Conservation (phyloP, 2,797 vertebrate genomes). For the Premnoplex brunnescens region DNA sequence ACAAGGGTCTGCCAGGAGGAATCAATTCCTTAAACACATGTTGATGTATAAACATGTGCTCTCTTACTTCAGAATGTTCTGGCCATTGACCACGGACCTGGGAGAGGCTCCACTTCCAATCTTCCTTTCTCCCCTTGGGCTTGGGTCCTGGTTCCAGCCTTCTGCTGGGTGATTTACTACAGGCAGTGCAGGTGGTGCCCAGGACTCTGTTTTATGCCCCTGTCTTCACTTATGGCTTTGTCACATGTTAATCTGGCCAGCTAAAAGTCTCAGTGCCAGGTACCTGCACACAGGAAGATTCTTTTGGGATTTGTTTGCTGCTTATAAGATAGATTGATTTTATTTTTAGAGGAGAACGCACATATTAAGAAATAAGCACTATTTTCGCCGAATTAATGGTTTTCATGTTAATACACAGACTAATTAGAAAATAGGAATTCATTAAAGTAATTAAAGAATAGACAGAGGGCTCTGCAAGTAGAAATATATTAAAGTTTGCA, state of each 20-base stretch:
- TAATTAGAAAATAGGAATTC: background rate
- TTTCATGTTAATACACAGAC: background rate
- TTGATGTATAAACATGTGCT: background rate
- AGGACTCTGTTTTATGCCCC: background rate
- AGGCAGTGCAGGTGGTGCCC: background rate
- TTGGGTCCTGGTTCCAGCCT: background rate
- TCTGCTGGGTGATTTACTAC: background rate
- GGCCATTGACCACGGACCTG: background rate
- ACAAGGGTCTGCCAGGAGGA: conserved; percentile 17
- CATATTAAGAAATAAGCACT: background rate
- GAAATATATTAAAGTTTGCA: background rate
- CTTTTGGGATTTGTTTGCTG: background rate
- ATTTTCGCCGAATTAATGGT: background rate
- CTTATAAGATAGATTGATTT: background rate
- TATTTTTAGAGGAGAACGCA: background rate
- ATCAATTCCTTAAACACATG: background rate
- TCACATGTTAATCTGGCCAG: background rate
- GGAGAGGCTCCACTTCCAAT: background rate
- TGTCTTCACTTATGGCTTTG: background rate
- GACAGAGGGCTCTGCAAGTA: background rate
- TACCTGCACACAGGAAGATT: background rate
- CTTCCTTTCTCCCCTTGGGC: background rate
- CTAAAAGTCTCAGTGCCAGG: background rate
- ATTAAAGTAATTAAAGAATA: background rate
- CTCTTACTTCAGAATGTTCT: background rate